phyloP scores from a whole-genome alignment of 2,797 vertebrate species.

The Falco columbarius region DNA sequence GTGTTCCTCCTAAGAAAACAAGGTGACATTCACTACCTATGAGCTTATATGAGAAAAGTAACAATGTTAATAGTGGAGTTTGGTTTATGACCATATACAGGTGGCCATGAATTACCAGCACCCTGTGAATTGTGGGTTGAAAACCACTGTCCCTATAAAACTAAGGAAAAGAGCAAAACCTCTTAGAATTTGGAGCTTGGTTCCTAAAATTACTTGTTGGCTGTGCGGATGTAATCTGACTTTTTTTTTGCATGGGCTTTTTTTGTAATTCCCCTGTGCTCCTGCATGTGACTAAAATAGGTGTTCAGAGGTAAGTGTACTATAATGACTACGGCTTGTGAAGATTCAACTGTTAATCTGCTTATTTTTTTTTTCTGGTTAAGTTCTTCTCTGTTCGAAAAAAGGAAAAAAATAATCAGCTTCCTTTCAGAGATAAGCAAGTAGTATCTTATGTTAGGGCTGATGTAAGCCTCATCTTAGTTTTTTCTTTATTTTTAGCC shows the following conservation, averaged over 20 bases:
- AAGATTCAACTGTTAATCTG: neutral
- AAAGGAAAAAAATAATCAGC: neutral
- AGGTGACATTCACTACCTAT: rapidly evolving
- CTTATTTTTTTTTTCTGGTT: neutral
- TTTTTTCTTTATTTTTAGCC: neutral
- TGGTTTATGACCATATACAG: neutral
- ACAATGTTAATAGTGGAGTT: neutral
- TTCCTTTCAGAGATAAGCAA: slow-evolving; percentile 5
- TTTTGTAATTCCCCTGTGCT: neutral
- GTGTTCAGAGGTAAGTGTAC: neutral
- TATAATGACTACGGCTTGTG: neutral
- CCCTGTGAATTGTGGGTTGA: rapidly evolving
- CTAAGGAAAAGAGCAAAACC: rapidly evolving
- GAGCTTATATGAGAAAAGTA: neutral
- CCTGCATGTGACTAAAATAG: neutral
- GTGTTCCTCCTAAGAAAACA: too few species aligned
- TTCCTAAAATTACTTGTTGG: neutral
- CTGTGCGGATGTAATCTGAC: neutral
- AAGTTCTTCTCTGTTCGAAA: neutral
- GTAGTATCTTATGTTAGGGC: neutral
- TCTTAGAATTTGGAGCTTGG: neutral
- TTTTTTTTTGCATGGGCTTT: neutral
- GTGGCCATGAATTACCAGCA: neutral
- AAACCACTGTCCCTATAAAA: neutral
- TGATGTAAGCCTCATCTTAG: neutral